A percentile compares a stretch with the other conserved stretches of the same genome.
Evolutionary conservation across 1,140 invertebrate species (phyloP).

Genomic region (Drosophila sp.): DNA sequence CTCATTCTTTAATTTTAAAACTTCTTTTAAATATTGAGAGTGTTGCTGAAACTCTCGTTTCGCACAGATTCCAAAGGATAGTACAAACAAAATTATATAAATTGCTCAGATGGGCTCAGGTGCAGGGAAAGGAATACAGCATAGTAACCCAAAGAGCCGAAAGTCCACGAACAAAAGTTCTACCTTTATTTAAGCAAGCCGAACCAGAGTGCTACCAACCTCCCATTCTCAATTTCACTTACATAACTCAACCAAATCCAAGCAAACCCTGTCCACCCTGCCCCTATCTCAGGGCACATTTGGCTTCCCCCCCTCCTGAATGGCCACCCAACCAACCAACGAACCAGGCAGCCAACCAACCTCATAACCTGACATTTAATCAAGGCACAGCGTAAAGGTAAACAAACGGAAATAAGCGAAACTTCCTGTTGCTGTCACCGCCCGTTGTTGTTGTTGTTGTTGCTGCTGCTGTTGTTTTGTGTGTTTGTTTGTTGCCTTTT

Average conservation of each 20-base stretch:
- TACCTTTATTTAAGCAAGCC: neutral
- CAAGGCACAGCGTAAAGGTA: slow-evolving; percentile 76
- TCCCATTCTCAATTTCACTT: neutral
- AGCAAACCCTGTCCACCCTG: neutral
- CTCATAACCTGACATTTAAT: slow-evolving; percentile 71
- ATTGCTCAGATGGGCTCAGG: neutral
- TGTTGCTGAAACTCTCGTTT: too few species aligned
- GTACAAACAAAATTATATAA: neutral
- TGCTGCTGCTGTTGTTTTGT: slow-evolving; percentile 34
- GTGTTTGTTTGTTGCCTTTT: slow-evolving; percentile 50
- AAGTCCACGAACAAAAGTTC: slow-evolving; percentile 1
- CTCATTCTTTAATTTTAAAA: too few species aligned
- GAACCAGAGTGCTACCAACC: neutral
- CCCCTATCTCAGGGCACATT: too few species aligned
- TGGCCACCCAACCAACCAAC: slow-evolving; percentile 22
- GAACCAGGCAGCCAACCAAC: neutral
- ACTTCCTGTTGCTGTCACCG: slow-evolving; percentile 73
- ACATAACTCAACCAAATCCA: slow-evolving; percentile 4
- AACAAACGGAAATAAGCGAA: slow-evolving; percentile 81
- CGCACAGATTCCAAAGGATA: neutral
- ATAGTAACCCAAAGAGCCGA: neutral
- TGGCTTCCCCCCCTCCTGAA: neutral
- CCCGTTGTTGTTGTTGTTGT: slow-evolving; percentile 41
- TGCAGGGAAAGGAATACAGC: neutral
- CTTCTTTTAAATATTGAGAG: too few species aligned